phyloP scores from a whole-genome alignment of 2,113 vertebrate genomes.

The Cnemophilus loriae region DNA sequence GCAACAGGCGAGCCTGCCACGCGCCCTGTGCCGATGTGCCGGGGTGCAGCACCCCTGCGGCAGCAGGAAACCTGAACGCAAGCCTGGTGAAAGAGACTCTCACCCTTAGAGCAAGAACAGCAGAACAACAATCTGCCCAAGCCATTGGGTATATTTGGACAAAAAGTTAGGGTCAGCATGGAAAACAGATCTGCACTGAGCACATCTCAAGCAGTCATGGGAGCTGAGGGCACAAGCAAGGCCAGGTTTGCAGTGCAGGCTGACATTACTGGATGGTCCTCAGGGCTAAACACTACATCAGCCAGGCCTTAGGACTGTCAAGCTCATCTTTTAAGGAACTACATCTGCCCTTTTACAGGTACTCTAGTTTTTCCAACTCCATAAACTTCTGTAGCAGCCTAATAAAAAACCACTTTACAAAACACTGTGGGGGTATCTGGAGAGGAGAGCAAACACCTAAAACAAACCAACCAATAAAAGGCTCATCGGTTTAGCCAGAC shows the following conservation, averaged over 20 bases:
- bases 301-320: not conserved
- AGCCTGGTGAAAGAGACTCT: not conserved
- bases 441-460: constrained; percentile 21
- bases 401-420: constrained; percentile 42
- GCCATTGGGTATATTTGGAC: not conserved
- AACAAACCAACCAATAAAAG: constrained; percentile 32
- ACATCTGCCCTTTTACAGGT: not conserved
- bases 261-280: not conserved
- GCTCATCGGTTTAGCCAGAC: not conserved
- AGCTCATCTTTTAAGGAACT: not conserved
- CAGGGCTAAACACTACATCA: not conserved
- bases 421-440: constrained; percentile 1
- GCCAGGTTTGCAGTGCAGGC: not conserved
- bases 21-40: not conserved
- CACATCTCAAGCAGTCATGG: not conserved
- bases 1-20: not conserved
- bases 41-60: not conserved
- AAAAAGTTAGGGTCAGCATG: not conserved
- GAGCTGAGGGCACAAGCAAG: not conserved
- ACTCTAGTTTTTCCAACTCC: not conserved
- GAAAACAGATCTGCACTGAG: not conserved
- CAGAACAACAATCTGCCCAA: rapidly evolving
- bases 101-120: not conserved
- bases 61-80: not conserved
- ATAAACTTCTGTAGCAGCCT: constrained; percentile 32